phyloP scores from a whole-genome alignment of 2,888 invertebrate genomes.

The Hedychridium roseum region DNA sequence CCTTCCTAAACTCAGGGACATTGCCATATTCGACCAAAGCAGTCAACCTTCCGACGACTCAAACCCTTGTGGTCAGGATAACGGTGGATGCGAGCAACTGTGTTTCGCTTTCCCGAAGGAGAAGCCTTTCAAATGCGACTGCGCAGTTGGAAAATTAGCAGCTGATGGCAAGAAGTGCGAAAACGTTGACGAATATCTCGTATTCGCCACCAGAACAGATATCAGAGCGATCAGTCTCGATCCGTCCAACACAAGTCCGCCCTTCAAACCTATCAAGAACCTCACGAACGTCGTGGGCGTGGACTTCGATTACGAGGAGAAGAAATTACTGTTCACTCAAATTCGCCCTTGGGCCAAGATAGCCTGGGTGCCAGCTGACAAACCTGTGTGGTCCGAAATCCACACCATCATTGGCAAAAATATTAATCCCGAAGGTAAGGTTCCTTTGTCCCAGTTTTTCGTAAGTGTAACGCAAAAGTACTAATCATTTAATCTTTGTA shows the following conservation, averaged over 20 bases:
- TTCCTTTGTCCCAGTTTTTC: too few relatives aligned
- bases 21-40: conserved; percentile 88
- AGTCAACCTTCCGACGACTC: conserved; percentile 86
- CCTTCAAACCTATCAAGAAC: conserved; percentile 85
- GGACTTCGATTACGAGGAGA: conserved; percentile 92
- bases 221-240: conserved; percentile 91
- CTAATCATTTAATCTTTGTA: too few relatives aligned
- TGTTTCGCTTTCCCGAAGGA: conserved; percentile 92
- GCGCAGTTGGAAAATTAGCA: conserved; percentile 84
- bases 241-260: conserved; percentile 80
- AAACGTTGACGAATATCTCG: conserved; percentile 85
- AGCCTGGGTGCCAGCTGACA: conserved; percentile 79
- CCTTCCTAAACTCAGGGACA: conserved; percentile 85
- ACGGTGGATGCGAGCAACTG: conserved; percentile 91
- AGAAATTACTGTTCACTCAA: conserved; percentile 90
- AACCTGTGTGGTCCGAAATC: conserved; percentile 71
- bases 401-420: conserved; percentile 78
- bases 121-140: conserved; percentile 82
- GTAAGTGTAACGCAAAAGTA: too few relatives aligned
- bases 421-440: conserved; percentile 92
- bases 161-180: conserved; percentile 78
- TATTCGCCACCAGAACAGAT: conserved; percentile 94
- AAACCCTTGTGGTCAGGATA: conserved; percentile 82
- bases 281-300: conserved; percentile 93
- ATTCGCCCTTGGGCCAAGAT: conserved; percentile 91